These are phyloP conservation scores for Pocillopora meandrina DNA, from an alignment of 92 coral and sea anemone species.

Conservation along the genomic window DNA sequence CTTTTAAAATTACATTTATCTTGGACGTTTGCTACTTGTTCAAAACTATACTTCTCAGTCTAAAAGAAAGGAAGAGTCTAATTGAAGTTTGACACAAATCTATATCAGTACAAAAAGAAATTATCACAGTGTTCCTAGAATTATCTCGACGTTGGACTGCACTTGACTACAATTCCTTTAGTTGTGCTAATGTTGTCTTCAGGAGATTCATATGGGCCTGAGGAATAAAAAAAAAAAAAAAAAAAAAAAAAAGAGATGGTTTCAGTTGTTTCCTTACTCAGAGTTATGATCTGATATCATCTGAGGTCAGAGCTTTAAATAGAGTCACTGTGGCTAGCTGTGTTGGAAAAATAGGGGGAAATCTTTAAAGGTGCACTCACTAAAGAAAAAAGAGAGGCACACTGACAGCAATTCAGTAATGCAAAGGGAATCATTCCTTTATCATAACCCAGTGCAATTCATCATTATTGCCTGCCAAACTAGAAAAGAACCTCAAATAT, in stretches of 20 bases:
- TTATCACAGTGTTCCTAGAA: neutral
- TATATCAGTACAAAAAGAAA: conserved; percentile 17
- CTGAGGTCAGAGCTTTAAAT: too few relatives aligned
- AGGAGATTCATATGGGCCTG: conserved; percentile 88
- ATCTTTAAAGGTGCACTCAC: conserved; percentile 1
- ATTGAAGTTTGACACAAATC: conserved; percentile 5
- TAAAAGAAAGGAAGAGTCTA: neutral
- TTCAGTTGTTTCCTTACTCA: too few relatives aligned
- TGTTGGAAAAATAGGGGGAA: too few relatives aligned
- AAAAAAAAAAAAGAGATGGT: neutral
- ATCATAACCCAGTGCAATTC: conserved; percentile 14
- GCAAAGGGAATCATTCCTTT: conserved; percentile 19
- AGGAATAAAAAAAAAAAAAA: conserved; percentile 7
- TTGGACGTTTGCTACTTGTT: neutral
- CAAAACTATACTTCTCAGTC: neutral
- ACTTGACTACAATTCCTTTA: conserved; percentile 73
- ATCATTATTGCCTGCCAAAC: neutral
- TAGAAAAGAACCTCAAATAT: neutral
- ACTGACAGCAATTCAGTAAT: conserved; percentile 7
- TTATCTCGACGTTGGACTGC: neutral
- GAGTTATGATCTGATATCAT: too few relatives aligned
- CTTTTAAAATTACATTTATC: neutral
- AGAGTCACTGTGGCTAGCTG: too few relatives aligned
- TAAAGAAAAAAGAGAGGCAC: conserved; percentile 19
- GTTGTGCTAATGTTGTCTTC: conserved; percentile 75